phyloP scores from a whole-genome alignment of 2,888 invertebrate genomes.

The Cantharis nigra region DNA sequence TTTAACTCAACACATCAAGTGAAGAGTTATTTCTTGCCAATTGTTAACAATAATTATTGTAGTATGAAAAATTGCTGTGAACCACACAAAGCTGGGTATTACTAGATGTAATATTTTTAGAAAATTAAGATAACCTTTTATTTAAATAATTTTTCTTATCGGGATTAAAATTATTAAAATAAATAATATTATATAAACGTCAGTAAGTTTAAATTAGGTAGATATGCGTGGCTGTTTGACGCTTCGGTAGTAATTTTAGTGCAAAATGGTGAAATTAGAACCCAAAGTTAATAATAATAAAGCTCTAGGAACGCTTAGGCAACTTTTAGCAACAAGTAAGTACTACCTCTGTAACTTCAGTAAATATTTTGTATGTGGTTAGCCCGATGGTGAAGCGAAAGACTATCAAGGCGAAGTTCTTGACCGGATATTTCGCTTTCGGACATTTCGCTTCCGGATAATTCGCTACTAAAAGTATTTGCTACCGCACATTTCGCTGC shows the following conservation, averaged over 20 bases:
- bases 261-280: background rate
- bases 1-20: too few relatives aligned
- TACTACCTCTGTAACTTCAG: background rate
- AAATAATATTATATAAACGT: background rate
- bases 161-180: background rate
- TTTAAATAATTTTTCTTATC: background rate
- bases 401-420: too few relatives aligned
- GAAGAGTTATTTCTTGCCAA: too few relatives aligned
- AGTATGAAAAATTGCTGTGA: too few relatives aligned
- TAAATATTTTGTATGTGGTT: too few relatives aligned
- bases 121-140: background rate
- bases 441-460: too few relatives aligned
- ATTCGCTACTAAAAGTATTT: too few relatives aligned
- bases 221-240: background rate
- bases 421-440: too few relatives aligned
- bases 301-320: background rate
- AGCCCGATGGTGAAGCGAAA: too few relatives aligned
- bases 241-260: background rate
- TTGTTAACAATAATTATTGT: too few relatives aligned
- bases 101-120: background rate
- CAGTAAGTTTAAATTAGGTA: background rate
- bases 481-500: too few relatives aligned
- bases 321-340: constrained; percentile 20
- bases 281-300: background rate
- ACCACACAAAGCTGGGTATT: background rate